phyloP scores from a whole-genome alignment of 2,888 invertebrate species.

The Molorchus minor region DNA sequence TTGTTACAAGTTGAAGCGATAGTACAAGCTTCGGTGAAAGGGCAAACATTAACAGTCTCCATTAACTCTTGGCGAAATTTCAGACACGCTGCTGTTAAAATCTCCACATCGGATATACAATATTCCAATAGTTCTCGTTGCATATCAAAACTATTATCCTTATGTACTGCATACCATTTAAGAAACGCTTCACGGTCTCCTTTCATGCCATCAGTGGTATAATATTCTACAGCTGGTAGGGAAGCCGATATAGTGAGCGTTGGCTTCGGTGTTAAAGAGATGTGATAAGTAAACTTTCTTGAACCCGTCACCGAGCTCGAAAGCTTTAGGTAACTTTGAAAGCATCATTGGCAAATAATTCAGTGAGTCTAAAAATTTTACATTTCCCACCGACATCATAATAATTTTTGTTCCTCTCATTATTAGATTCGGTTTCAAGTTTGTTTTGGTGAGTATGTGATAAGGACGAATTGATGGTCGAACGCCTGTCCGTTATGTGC shows the following conservation, averaged over 20 bases:
- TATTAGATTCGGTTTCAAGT: conserved; percentile 23
- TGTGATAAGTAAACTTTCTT: conserved; percentile 45
- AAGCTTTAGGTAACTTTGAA: conserved; percentile 35
- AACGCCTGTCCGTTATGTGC: conserved; percentile 15
- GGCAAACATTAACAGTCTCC: conserved; percentile 35
- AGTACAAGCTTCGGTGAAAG: conserved; percentile 47
- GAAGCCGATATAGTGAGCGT: conserved; percentile 32
- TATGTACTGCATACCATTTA: conserved; percentile 26
- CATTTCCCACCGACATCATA: conserved; percentile 22
- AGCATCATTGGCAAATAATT: conserved; percentile 39
- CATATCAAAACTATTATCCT: conserved; percentile 43
- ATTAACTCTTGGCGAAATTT: conserved; percentile 45
- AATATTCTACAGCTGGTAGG: conserved; percentile 29
- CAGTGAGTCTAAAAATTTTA: conserved; percentile 44
- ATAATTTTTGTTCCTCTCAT: conserved; percentile 36
- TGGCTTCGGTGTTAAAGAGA: conserved; percentile 36
- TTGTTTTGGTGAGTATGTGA: conserved; percentile 9
- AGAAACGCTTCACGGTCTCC: conserved; percentile 21
- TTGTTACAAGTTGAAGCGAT: conserved; percentile 48
- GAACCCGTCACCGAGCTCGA: conserved; percentile 26
- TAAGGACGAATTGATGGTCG: conserved; percentile 26
- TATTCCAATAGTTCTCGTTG: conserved; percentile 45
- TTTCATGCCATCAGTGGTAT: conserved; percentile 10
- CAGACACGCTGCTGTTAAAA: conserved; percentile 46
- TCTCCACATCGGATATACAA: conserved; percentile 44